A percentile compares a stretch with the other conserved stretches of the same genome.
Evolutionary conservation across 2,113 vertebrate species (phyloP).

Genomic region (Leucopsar rothschildi): DNA sequence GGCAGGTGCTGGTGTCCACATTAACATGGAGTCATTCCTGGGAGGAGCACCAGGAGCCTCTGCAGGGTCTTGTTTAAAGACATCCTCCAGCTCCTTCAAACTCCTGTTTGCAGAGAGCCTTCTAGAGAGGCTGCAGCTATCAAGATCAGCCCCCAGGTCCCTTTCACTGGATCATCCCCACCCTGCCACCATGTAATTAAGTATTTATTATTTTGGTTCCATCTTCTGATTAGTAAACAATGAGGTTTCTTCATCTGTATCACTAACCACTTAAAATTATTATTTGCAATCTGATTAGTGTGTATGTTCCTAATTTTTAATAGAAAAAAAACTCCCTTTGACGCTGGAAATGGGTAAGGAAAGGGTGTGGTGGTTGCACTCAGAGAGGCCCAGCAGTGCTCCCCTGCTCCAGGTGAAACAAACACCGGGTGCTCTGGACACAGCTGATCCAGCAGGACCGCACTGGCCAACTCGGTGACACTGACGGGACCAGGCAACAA

Average conservation of each 20-base stretch:
- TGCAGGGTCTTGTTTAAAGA: background rate
- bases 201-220: background rate
- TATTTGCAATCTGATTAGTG: background rate
- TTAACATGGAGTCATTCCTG: accelerated
- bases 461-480: accelerated
- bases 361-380: accelerated
- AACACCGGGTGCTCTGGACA: accelerated
- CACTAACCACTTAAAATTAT: background rate
- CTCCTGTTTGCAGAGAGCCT: background rate
- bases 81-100: background rate
- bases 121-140: background rate
- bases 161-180: background rate
- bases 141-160: too few species aligned
- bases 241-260: background rate
- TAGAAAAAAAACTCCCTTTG: background rate
- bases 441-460: background rate
- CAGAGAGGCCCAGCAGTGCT: accelerated
- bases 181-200: background rate
- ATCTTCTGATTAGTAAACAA: background rate
- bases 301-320: background rate
- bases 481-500: accelerated
- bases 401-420: background rate
- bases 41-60: background rate
- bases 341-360: accelerated
- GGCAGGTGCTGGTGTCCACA: too few species aligned